Percentiles rank a stretch among this genome's conserved stretches.
phyloP scores from a whole-genome alignment of 1,140 invertebrate genomes.

The Solen grandis region DNA sequence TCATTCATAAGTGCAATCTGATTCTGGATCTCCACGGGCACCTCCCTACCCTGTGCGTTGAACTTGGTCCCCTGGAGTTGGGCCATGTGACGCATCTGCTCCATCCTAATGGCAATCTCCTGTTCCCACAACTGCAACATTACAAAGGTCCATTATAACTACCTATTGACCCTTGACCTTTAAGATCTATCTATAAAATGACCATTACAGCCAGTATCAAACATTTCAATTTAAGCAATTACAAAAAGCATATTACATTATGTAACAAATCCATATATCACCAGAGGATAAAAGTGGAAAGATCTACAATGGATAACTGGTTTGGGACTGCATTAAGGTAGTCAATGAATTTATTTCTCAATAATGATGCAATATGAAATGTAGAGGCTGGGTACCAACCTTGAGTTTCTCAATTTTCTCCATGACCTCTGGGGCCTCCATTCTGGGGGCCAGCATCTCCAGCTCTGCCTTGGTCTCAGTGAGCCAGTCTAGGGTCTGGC shows the following conservation, averaged over 20 bases:
- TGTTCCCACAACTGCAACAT: slow-evolving; percentile 65
- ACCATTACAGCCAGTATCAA: too few species aligned
- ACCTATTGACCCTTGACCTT: too few species aligned
- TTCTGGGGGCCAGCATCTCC: slow-evolving; percentile 47
- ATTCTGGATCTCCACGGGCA: slow-evolving; percentile 64
- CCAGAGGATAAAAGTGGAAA: too few species aligned
- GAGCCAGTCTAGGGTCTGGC: slow-evolving; percentile 62
- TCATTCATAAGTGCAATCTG: slow-evolving; percentile 61
- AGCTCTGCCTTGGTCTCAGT: slow-evolving; percentile 59
- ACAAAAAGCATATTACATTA: too few species aligned
- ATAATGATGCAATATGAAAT: too few species aligned
- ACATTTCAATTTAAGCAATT: too few species aligned
- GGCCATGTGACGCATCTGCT: slow-evolving; percentile 62
- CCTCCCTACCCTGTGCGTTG: slow-evolving; percentile 49
- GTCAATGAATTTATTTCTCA: too few species aligned
- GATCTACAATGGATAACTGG: too few species aligned
- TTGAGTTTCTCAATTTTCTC: slow-evolving; percentile 67
- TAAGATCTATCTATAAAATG: too few species aligned
- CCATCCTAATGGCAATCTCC: slow-evolving; percentile 67
- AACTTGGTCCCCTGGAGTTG: slow-evolving; percentile 66
- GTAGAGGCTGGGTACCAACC: too few species aligned
- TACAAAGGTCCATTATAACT: background rate
- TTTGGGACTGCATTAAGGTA: too few species aligned
- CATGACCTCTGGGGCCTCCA: slow-evolving; percentile 50
- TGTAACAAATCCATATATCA: too few species aligned